Evolutionary conservation across 2,113 vertebrate genomes (phyloP).

Genomic region (Sinocyclocheilus rhinocerous): DNA sequence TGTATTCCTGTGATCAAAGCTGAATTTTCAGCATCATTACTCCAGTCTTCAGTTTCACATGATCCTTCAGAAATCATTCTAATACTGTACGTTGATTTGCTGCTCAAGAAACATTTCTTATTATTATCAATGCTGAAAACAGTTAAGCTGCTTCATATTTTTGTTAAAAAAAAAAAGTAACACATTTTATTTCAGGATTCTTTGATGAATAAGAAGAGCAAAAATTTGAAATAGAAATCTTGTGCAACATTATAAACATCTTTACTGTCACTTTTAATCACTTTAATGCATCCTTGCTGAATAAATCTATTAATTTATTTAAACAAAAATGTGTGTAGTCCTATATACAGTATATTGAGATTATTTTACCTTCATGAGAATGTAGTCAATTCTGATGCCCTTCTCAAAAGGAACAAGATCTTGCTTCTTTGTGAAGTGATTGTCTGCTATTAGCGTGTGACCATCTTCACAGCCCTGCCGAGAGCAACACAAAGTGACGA

Average conservation of each 20-base stretch:
- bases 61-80: neutral
- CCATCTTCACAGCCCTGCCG: conserved; percentile 78
- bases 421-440: conserved; percentile 74
- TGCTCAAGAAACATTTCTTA: neutral
- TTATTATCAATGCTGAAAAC: too few species aligned
- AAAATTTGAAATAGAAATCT: neutral
- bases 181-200: too few species aligned
- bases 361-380: conserved; percentile 77
- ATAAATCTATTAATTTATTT: too few species aligned
- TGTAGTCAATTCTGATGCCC: conserved; percentile 84
- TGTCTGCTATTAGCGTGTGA: conserved; percentile 78
- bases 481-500: neutral
- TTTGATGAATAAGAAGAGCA: too few species aligned
- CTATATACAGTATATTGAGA: too few species aligned
- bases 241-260: neutral
- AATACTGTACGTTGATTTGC: neutral
- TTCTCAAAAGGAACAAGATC: conserved; percentile 76
- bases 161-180: too few species aligned
- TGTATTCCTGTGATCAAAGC: too few species aligned
- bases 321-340: too few species aligned
- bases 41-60: too few species aligned
- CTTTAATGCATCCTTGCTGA: neutral
- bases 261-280: neutral
- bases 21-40: too few species aligned
- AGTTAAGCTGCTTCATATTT: too few species aligned